Evolutionary conservation across 2,888 invertebrate genomes (phyloP).

Genomic region (Microctonus hyperodae): DNA sequence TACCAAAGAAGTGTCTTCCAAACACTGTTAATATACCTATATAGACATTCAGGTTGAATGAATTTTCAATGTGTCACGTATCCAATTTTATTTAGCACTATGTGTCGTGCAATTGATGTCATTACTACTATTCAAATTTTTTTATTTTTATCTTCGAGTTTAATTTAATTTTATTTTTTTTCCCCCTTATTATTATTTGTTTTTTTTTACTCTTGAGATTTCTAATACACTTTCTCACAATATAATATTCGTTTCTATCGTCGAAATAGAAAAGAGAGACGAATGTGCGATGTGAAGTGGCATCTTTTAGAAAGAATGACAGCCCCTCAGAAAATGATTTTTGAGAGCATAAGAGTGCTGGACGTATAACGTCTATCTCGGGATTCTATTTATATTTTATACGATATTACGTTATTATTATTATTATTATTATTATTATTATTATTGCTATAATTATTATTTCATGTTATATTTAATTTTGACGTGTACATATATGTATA

Average conservation of each 20-base stretch:
- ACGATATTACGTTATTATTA: conserved; percentile 17
- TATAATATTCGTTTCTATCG: not conserved
- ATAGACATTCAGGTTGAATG: not conserved
- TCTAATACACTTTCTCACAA: not conserved
- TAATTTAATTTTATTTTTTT: too few species aligned
- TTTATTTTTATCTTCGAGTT: not conserved
- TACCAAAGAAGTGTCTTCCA: conserved; percentile 35
- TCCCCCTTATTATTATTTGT: too few species aligned
- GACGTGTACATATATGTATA: conserved; percentile 33
- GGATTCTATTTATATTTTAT: conserved; percentile 30
- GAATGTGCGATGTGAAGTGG: not conserved
- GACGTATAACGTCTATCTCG: conserved; percentile 22
- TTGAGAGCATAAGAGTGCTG: conserved; percentile 15
- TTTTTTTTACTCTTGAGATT: not conserved
- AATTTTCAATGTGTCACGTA: not conserved
- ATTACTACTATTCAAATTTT: not conserved
- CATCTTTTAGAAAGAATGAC: conserved; percentile 6
- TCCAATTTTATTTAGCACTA: not conserved
- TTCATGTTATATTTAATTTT: conserved; percentile 28
- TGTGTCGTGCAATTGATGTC: not conserved
- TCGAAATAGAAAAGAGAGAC: not conserved
- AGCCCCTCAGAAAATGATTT: conserved; percentile 11
- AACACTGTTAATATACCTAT: conserved; percentile 27
- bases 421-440: conserved; percentile 7
- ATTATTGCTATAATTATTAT: conserved; percentile 20